A percentile compares a stretch with the other conserved stretches of the same genome.
phyloP scores from a whole-genome alignment of 1,140 invertebrate species.

The Propsilocerus akamusi region DNA sequence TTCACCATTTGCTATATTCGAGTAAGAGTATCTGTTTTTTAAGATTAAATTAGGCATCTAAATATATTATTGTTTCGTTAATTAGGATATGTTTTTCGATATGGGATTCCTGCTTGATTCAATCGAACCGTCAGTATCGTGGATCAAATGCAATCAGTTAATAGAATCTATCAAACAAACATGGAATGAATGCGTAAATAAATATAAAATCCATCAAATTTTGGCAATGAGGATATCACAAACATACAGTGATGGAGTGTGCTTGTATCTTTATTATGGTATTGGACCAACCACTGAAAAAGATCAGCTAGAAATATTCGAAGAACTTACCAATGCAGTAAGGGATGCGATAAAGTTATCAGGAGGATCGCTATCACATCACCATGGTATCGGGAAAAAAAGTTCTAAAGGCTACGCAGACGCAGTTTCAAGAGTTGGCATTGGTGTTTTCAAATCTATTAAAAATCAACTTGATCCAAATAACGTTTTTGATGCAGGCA shows the following conservation, averaged over 20 bases:
- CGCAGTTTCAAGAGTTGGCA: conserved; percentile 31
- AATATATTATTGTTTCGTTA: not conserved
- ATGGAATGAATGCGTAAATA: too few relatives aligned
- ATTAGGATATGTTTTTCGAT: not conserved
- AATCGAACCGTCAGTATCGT: not conserved
- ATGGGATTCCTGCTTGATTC: not conserved
- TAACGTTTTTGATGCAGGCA: conserved; percentile 47
- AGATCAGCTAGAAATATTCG: conserved; percentile 34
- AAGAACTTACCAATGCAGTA: not conserved
- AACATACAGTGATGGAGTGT: conserved; percentile 54
- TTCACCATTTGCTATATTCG: not conserved
- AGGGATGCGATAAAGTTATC: conserved; percentile 25
- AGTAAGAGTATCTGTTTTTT: not conserved
- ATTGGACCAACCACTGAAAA: conserved; percentile 42
- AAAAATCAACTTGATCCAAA: conserved; percentile 51
- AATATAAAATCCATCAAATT: too few relatives aligned
- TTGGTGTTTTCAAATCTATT: conserved; percentile 34
- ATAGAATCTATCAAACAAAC: too few relatives aligned
- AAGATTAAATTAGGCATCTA: not conserved
- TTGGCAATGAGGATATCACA: conserved; percentile 47
- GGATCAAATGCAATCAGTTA: not conserved
- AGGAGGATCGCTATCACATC: conserved; percentile 51
- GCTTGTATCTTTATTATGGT: conserved; percentile 59
- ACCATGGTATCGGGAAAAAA: conserved; percentile 55
- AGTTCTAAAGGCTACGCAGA: conserved; percentile 34